Evolutionary conservation across 2,797 vertebrate species (phyloP).

Genomic region (Agapornis canus): DNA sequence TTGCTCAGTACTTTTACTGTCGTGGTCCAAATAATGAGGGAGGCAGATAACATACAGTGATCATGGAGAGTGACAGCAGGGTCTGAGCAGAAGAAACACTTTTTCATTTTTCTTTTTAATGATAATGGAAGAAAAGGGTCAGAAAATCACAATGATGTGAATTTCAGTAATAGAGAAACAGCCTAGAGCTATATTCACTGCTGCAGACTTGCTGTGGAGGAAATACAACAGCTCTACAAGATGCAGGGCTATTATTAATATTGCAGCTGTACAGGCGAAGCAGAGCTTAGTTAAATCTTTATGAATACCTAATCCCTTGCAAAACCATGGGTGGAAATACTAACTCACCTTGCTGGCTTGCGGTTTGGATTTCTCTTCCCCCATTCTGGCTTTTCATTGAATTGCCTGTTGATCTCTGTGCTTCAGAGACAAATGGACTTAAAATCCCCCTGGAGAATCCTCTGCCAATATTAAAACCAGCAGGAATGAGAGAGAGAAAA

Average conservation of each 20-base stretch:
- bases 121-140: not conserved
- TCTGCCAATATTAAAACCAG: not conserved
- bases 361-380: not conserved
- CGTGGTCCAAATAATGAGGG: not conserved
- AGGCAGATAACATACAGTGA: not conserved
- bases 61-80: not conserved
- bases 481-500: not conserved
- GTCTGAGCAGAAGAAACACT: not conserved
- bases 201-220: not conserved
- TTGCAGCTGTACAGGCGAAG: not conserved
- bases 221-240: not conserved
- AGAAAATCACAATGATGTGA: not conserved
- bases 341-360: constrained; percentile 1
- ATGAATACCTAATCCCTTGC: constrained; percentile 2
- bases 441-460: not conserved
- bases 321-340: not conserved
- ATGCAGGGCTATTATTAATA: not conserved
- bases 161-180: not conserved
- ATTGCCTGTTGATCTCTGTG: not conserved
- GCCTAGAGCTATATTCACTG: not conserved
- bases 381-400: not conserved
- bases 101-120: not conserved
- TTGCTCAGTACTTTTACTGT: not conserved
- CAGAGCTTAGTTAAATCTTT: not conserved
- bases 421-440: not conserved